A percentile compares a stretch with the other conserved stretches of the same genome.
Evolutionary conservation across 2,113 vertebrate species (phyloP).

Genomic region (Sebastes schlegelii): DNA sequence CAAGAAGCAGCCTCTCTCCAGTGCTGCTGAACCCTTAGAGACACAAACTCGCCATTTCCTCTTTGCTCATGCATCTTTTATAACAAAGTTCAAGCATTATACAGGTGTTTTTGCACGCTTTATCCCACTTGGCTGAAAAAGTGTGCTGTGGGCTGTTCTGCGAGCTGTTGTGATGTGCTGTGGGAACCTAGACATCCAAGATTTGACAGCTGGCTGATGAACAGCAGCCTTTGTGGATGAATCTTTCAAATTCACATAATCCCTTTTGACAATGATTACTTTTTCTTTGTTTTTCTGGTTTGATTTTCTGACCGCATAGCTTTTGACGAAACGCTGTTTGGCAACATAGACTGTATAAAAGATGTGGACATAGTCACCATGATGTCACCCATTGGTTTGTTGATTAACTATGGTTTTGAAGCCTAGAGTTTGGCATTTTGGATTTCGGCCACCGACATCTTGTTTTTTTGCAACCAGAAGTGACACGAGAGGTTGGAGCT

Average conservation of each 20-base stretch:
- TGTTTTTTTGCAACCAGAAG: too few relatives aligned
- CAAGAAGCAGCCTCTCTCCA: neutral
- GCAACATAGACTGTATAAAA: too few relatives aligned
- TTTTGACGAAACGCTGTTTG: slow-evolving; percentile 1
- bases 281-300: slow-evolving; percentile 2
- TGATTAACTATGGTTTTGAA: too few relatives aligned
- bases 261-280: slow-evolving; percentile 21
- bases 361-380: too few relatives aligned
- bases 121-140: neutral
- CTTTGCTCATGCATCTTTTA: slow-evolving; percentile 17
- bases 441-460: too few relatives aligned
- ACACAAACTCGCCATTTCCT: neutral
- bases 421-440: too few relatives aligned
- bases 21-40: neutral
- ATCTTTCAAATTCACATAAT: slow-evolving; percentile 10
- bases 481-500: too few relatives aligned
- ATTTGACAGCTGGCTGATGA: neutral
- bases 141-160: neutral
- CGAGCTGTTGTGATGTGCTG: neutral
- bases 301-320: slow-evolving; percentile 1
- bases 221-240: neutral
- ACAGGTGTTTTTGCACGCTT: neutral
- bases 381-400: too few relatives aligned
- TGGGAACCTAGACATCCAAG: neutral
- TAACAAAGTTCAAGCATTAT: neutral